A percentile compares a stretch with the other conserved stretches of the same genome.
phyloP scores from a whole-genome alignment of 2,113 vertebrate species.

The Takifugu bimaculatus region DNA sequence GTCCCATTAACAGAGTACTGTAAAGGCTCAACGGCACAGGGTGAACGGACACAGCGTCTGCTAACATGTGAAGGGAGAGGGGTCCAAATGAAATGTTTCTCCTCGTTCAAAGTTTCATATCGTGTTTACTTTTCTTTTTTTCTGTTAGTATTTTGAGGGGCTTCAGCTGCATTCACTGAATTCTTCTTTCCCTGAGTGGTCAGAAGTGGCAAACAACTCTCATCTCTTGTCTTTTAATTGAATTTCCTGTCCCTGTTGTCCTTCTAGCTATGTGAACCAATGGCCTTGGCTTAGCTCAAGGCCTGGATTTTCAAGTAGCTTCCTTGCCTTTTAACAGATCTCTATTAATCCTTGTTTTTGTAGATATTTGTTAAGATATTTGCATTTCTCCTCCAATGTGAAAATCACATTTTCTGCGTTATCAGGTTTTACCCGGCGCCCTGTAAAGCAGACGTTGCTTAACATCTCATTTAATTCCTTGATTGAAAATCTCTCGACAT shows the following conservation, averaged over 20 bases:
- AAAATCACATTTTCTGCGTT: slow-evolving; percentile 72
- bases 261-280: slow-evolving; percentile 54
- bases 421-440: slow-evolving; percentile 59
- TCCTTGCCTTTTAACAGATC: slow-evolving; percentile 53
- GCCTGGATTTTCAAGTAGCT: slow-evolving; percentile 55
- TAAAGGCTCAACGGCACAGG: slow-evolving; percentile 22
- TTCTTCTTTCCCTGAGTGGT: slow-evolving; percentile 28
- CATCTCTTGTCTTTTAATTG: slow-evolving; percentile 27
- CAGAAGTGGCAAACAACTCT: slow-evolving; percentile 25
- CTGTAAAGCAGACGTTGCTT: slow-evolving; percentile 55
- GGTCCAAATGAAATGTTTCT: slow-evolving; percentile 39
- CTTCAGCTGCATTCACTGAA: slow-evolving; percentile 24
- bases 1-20: slow-evolving; percentile 23
- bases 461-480: slow-evolving; percentile 64
- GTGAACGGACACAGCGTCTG: slow-evolving; percentile 21
- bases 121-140: slow-evolving; percentile 15
- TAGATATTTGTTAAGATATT: slow-evolving; percentile 73
- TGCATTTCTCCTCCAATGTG: slow-evolving; percentile 73
- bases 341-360: slow-evolving; percentile 70
- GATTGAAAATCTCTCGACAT: slow-evolving; percentile 60
- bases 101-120: slow-evolving; percentile 40
- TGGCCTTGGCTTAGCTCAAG: slow-evolving; percentile 51
- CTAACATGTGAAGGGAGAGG: slow-evolving; percentile 62
- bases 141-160: slow-evolving; percentile 8
- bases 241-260: slow-evolving; percentile 49